These are phyloP conservation scores for Ormyrus labotus DNA, from an alignment of 2,888 invertebrate species.

Conservation along the genomic window DNA sequence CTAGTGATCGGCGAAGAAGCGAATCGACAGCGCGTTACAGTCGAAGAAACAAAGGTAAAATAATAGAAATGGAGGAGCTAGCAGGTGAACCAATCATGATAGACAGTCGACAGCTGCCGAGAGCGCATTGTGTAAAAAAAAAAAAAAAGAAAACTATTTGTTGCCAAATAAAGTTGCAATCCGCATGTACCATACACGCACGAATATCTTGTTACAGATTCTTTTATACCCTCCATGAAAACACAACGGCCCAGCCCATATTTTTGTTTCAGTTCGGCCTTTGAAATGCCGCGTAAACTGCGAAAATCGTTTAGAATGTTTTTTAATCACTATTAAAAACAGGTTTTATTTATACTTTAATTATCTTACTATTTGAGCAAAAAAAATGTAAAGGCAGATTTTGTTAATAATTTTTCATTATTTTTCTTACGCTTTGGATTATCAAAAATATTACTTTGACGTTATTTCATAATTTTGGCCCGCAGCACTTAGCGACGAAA, in stretches of 20 bases:
- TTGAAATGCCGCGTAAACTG: no score
- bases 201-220: slow-evolving; percentile 35
- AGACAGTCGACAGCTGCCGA: not conserved
- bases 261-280: no score
- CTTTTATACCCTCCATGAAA: slow-evolving; percentile 25
- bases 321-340: no score
- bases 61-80: not conserved
- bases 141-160: slow-evolving; percentile 39
- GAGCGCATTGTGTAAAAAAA: slow-evolving; percentile 42
- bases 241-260: not conserved
- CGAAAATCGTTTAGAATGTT: no score
- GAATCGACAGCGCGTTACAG: not conserved
- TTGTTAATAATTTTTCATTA: no score
- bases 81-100: slow-evolving; percentile 6
- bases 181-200: slow-evolving; percentile 53
- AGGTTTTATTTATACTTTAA: no score
- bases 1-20: slow-evolving; percentile 4
- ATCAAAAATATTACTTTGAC: not conserved
- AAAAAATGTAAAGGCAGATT: no score
- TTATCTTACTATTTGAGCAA: no score
- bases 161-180: slow-evolving; percentile 57
- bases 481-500: no score
- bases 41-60: slow-evolving; percentile 19
- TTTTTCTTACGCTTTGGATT: no score
- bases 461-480: not conserved